These are phyloP conservation scores for Tetramorium bicarinatum DNA, from an alignment of 2,888 invertebrate species.

Conservation along the genomic window DNA sequence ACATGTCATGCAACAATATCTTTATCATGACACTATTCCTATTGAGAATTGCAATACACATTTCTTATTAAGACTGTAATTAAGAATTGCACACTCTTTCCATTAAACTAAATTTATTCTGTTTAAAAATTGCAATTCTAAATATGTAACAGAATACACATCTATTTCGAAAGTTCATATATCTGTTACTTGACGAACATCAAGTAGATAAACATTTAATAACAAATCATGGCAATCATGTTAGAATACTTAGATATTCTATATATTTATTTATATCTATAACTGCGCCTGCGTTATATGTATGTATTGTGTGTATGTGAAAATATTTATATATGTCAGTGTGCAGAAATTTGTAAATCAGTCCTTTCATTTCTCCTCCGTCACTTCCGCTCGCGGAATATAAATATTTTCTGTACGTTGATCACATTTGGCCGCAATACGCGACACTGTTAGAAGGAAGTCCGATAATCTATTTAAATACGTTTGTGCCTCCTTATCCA, in stretches of 20 bases:
- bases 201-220: not conserved
- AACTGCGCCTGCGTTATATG: not conserved
- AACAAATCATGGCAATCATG: slow-evolving; percentile 5
- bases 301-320: not conserved
- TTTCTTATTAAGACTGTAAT: not conserved
- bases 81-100: not conserved
- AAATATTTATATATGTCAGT: not conserved
- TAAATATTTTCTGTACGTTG: slow-evolving; percentile 90
- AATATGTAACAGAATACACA: not conserved
- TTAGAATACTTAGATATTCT: slow-evolving; percentile 23
- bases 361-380: slow-evolving; percentile 77
- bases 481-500: slow-evolving; percentile 89
- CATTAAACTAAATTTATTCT: slow-evolving; percentile 35
- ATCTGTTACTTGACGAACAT: not conserved
- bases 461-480: slow-evolving; percentile 91
- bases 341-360: slow-evolving; percentile 20
- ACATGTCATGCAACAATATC: not conserved
- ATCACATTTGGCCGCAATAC: slow-evolving; percentile 90
- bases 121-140: slow-evolving; percentile 60
- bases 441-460: slow-evolving; percentile 90
- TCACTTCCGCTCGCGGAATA: slow-evolving; percentile 86
- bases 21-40: slow-evolving; percentile 21
- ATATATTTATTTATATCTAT: not conserved
- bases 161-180: slow-evolving; percentile 31
- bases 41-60: not conserved